Base-by-base conservation (phyloP, 2,113 vertebrate species). In the Chloebia gouldiae region DNA sequence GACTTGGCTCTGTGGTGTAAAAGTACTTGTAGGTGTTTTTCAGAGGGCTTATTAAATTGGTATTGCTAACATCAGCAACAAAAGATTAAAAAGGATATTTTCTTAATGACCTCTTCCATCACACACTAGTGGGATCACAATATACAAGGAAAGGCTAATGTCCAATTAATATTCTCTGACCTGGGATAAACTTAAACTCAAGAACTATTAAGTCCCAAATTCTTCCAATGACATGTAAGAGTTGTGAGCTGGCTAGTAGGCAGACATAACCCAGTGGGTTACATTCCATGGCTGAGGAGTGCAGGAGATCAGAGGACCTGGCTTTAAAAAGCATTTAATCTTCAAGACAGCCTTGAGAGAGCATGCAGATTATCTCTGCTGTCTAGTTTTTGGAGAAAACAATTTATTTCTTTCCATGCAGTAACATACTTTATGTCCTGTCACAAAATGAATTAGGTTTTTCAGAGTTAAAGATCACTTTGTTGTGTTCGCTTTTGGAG, bases 81-180 rank as follows among this genome's bases (percentile, higher is more conserved):
- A 92, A 93, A 81, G 81, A 88, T 70, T 88, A 89, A 89, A 35
- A 77, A 85, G 40, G 49, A 51, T 57, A 64, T 92, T 86, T 81
- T 50, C 72, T 86, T 93, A 92, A 91, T 73, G 88, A 91, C 40
- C 65, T 96, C 61, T 86, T 96, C 88, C 50, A 94, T 92, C 79
- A 92, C 3, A 31, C 54, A 63, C 50, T 70, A 81, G 84, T 28
- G 35, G 35, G 79, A 94, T 84, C 71, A 56, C 30, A 95, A 61
- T 21, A 73, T 65, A 57, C 49, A 79, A 22, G 13, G 65, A 82
- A 96, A 93, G 92, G 86, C 51, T 93, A 94, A 96, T 77, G 87
- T 82, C 37, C 81, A 86, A 88, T 94, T 93, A 93, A 68, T 84
- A 85, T 95, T 94, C 91, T 90, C 42, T 95, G 90, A 95, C 86